phyloP scores from a whole-genome alignment of 2,797 vertebrate genomes.

The Hozukius guyotensis region DNA sequence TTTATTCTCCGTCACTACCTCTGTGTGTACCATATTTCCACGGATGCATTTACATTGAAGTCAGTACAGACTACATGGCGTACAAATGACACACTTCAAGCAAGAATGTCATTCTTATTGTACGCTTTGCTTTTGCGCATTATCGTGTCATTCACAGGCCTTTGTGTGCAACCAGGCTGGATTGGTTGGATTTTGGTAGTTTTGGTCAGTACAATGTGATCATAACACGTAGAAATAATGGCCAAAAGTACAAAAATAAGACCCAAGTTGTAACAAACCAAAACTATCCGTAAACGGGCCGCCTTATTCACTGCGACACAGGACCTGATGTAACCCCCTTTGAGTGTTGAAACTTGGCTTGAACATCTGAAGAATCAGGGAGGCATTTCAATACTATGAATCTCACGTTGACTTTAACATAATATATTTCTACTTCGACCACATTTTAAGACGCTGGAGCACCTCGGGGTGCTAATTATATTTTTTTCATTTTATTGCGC shows the following conservation, averaged over 20 bases:
- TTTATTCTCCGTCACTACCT: not conserved
- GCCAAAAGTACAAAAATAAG: not conserved
- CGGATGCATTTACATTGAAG: not conserved
- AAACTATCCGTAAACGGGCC: not conserved
- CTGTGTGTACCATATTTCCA: not conserved
- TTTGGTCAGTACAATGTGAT: not conserved
- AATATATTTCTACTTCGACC: conserved; percentile 12
- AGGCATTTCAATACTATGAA: not conserved
- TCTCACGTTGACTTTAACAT: not conserved
- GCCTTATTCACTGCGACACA: not conserved
- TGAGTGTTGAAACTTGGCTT: conserved; percentile 14
- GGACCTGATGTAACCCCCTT: conserved; percentile 28
- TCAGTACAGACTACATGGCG: not conserved
- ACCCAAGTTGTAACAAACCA: not conserved
- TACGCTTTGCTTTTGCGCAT: not conserved
- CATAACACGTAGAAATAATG: not conserved
- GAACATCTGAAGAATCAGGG: conserved; percentile 3
- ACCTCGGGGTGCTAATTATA: conserved; percentile 25
- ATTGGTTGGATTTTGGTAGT: not conserved
- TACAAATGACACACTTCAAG: not conserved
- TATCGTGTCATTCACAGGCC: not conserved
- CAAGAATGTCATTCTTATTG: not conserved
- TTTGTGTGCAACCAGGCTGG: not conserved
- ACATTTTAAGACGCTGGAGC: conserved; percentile 18
- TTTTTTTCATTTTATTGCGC: conserved; percentile 25